phyloP scores from a whole-genome alignment of 2,888 invertebrate genomes.

The Serripes groenlandicus region DNA sequence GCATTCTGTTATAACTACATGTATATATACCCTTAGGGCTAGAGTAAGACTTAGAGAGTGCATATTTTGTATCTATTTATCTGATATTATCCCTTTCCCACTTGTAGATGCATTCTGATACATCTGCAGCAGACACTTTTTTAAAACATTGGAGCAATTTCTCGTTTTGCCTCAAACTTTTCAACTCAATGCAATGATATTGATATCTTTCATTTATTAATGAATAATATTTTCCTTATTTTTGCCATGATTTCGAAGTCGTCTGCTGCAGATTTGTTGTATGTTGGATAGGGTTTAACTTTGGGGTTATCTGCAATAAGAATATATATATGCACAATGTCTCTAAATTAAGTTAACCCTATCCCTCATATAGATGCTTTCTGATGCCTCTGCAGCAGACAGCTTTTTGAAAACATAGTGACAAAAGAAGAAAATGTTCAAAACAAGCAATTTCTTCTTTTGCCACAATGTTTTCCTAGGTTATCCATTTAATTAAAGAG shows the following conservation, averaged over 20 bases:
- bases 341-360: not conserved
- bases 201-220: too few relatives aligned
- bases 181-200: too few relatives aligned
- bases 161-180: too few relatives aligned
- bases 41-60: too few relatives aligned
- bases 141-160: too few relatives aligned
- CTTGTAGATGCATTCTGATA: too few relatives aligned
- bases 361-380: not conserved
- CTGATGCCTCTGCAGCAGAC: not conserved
- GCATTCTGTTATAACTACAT: too few relatives aligned
- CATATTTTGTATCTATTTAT: too few relatives aligned
- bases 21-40: too few relatives aligned
- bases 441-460: not conserved
- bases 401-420: conserved; percentile 2
- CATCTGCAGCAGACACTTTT: too few relatives aligned
- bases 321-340: not conserved
- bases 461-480: not conserved
- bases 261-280: not conserved
- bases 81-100: too few relatives aligned
- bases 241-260: not conserved
- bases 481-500: not conserved
- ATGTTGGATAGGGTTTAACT: not conserved
- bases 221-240: too few relatives aligned
- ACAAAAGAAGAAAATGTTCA: conserved; percentile 2
- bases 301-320: not conserved